These are phyloP conservation scores for Chloromyia formosa DNA, from an alignment of 2,888 invertebrate species.

Conservation along the genomic window DNA sequence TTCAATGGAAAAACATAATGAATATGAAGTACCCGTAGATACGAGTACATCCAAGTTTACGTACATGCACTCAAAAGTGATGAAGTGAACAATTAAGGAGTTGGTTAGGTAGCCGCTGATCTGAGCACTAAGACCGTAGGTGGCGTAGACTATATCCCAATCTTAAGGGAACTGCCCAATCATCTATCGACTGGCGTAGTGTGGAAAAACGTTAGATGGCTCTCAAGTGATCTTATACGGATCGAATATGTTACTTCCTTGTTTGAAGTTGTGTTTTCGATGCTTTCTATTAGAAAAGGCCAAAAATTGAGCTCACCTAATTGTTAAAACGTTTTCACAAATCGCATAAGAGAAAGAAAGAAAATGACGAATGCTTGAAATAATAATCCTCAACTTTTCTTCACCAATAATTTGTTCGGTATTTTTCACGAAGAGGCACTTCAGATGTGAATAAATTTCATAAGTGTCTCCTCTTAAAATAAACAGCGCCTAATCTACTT, in stretches of 20 bases:
- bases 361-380: no score
- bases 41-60: constrained; percentile 26
- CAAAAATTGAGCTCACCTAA: no score
- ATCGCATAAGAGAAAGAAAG: no score
- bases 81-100: constrained; percentile 42
- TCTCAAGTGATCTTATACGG: constrained; percentile 28
- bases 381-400: no score
- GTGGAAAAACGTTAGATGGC: constrained; percentile 40
- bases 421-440: no score
- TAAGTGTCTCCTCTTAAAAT: no score
- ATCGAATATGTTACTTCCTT: constrained; percentile 42
- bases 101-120: constrained; percentile 35
- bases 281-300: background rate
- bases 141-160: constrained; percentile 40
- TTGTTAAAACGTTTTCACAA: no score
- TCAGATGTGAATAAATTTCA: no score
- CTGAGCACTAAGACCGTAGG: constrained; percentile 28
- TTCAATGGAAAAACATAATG: constrained; percentile 3
- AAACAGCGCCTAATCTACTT: no score
- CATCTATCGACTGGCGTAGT: constrained; percentile 30
- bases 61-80: constrained; percentile 43
- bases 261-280: constrained; percentile 34
- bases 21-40: background rate
- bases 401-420: no score
- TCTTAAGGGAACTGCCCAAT: constrained; percentile 43